A percentile compares a stretch with the other conserved stretches of the same genome.
Conservation (phyloP, 2,113 vertebrate species). For the Orthonyx spaldingii region DNA sequence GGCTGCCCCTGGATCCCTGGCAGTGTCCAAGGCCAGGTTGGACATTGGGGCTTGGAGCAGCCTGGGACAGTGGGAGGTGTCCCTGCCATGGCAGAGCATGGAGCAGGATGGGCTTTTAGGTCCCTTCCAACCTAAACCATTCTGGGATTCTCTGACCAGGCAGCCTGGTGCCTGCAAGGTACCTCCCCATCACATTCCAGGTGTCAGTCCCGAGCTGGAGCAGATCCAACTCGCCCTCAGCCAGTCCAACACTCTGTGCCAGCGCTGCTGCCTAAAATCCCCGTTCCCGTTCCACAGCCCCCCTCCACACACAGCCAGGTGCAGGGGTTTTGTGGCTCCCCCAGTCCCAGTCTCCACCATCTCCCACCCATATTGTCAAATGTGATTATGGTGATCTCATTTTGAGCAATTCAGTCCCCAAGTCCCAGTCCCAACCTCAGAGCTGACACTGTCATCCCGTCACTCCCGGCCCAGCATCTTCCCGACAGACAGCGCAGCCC, state of each 20-base stretch:
- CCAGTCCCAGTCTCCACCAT: not conserved
- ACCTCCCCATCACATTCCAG: not conserved
- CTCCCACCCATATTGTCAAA: not conserved
- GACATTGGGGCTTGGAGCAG: fast-evolving
- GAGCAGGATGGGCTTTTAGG: fast-evolving
- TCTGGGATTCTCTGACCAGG: not conserved
- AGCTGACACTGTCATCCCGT: not conserved
- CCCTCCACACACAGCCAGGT: no score
- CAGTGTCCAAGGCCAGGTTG: fast-evolving
- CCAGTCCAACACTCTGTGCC: not conserved
- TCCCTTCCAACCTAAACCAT: not conserved
- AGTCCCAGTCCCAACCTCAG: not conserved
- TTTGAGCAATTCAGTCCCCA: not conserved
- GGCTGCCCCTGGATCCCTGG: not conserved
- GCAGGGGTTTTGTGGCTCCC: not conserved
- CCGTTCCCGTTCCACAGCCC: not conserved
- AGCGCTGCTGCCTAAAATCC: not conserved
- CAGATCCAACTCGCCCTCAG: not conserved
- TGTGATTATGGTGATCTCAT: not conserved
- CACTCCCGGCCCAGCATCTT: not conserved
- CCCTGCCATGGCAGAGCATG: not conserved
- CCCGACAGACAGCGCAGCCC: not conserved
- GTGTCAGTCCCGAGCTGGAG: not conserved
- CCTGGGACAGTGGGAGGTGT: not conserved
- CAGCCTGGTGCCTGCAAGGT: not conserved